These are phyloP conservation scores for Drymonia ruficornis DNA, from an alignment of 2,888 invertebrate species.

Conservation along the genomic window DNA sequence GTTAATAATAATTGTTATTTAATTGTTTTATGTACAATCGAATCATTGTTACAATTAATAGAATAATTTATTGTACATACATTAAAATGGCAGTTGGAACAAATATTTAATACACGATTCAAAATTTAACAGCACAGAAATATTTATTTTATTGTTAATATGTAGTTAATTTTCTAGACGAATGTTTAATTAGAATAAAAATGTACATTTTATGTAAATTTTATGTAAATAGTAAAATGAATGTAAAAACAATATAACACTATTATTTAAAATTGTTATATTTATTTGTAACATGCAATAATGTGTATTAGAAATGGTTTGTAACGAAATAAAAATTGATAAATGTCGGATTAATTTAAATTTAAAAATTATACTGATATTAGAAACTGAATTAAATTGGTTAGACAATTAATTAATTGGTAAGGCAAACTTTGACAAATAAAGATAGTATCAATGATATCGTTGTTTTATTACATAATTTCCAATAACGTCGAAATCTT, in stretches of 20 bases:
- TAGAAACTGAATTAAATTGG: constrained; percentile 46
- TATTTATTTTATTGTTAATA: constrained; percentile 41
- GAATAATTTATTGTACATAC: constrained; percentile 28
- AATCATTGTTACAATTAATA: constrained; percentile 19
- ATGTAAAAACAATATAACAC: constrained; percentile 23
- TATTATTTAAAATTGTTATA: constrained; percentile 14
- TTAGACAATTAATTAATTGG: constrained; percentile 44
- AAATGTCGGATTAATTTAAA: constrained; percentile 33
- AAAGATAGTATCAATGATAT: constrained; percentile 68
- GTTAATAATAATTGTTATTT: neutral
- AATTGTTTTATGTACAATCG: neutral
- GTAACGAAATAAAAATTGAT: constrained; percentile 23
- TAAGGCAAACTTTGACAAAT: constrained; percentile 80
- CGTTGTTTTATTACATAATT: constrained; percentile 39
- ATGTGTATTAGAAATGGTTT: constrained; percentile 19
- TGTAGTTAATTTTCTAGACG: constrained; percentile 51
- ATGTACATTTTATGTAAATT: constrained; percentile 20
- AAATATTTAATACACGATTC: too few species aligned
- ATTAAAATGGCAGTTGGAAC: constrained; percentile 23
- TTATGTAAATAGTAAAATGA: constrained; percentile 45
- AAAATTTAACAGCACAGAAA: constrained; percentile 51
- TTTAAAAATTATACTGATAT: constrained; percentile 24
- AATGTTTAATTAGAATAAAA: constrained; percentile 34
- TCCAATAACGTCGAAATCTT: neutral
- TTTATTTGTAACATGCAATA: constrained; percentile 27